These are phyloP conservation scores for Ara ararauna DNA, from an alignment of 2,797 vertebrate species.

Conservation along the genomic window DNA sequence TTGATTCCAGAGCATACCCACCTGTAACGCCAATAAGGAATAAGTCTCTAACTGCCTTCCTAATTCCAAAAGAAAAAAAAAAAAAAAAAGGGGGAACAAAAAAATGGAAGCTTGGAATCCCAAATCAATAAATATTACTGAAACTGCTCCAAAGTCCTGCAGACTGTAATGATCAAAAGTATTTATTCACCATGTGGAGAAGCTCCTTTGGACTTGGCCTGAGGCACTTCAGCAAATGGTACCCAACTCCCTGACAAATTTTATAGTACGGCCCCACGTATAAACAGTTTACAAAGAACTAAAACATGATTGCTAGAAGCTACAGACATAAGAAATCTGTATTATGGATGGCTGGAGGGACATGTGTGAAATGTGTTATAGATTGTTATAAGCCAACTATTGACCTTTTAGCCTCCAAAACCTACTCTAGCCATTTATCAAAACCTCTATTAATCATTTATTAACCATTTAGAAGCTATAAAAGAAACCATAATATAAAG, in stretches of 20 bases:
- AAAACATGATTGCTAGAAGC: constrained; percentile 44
- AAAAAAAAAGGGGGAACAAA: fast-evolving
- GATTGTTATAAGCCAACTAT: constrained; percentile 32
- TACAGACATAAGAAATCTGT: constrained; percentile 44
- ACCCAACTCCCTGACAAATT: constrained; percentile 18
- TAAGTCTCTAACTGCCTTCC: background rate
- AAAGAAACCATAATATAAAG: background rate
- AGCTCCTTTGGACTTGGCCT: background rate
- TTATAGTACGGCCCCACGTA: background rate
- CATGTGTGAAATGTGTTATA: constrained; percentile 32
- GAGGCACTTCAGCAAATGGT: background rate
- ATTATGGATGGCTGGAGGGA: constrained; percentile 33
- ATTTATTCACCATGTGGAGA: background rate
- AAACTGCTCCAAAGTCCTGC: background rate
- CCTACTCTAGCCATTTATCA: constrained; percentile 28
- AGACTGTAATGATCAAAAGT: background rate
- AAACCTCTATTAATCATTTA: constrained; percentile 58
- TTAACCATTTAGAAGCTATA: constrained; percentile 55
- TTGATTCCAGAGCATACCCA: background rate
- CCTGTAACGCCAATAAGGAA: background rate
- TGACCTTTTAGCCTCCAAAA: constrained; percentile 51
- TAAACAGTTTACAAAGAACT: constrained; percentile 43
- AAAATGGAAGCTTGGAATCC: background rate
- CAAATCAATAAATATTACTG: background rate
- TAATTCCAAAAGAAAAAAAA: background rate